These are phyloP conservation scores for Forbesichthys agassizii DNA, from an alignment of 2,113 vertebrate species.

Conservation along the genomic window DNA sequence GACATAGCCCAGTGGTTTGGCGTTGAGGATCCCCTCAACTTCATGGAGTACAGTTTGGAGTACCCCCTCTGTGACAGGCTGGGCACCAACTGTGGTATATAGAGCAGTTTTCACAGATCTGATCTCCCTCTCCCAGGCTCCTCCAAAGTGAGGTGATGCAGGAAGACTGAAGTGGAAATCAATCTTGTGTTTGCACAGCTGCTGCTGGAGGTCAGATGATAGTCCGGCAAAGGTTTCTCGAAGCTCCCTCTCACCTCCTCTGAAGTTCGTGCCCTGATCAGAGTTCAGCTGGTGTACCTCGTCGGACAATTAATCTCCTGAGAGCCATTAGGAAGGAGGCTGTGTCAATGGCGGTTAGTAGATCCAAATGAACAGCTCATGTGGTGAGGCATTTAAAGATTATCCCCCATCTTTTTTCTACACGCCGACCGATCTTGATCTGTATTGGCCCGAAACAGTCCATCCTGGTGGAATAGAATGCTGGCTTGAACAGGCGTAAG, in stretches of 20 bases:
- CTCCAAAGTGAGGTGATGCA: background rate
- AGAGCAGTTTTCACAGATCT: conserved; percentile 2
- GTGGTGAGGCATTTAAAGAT: conserved; percentile 9
- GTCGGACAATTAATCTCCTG: background rate
- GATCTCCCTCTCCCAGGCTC: conserved; percentile 6
- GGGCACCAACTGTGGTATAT: background rate
- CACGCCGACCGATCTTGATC: background rate
- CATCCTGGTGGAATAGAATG: conserved; percentile 8
- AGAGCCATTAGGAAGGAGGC: background rate
- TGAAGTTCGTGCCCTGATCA: conserved; percentile 17
- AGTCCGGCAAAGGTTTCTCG: background rate
- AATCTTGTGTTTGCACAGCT: background rate
- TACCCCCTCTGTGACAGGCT: conserved; percentile 5
- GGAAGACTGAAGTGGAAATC: conserved; percentile 7
- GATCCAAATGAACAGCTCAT: background rate
- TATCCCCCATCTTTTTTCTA: background rate
- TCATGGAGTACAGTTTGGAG: background rate
- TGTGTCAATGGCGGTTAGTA: background rate
- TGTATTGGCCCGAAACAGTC: conserved; percentile 8
- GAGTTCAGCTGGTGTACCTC: conserved; percentile 7
- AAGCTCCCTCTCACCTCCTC: conserved; percentile 5
- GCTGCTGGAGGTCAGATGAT: background rate
- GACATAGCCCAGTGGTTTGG: background rate
- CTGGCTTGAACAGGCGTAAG: conserved; percentile 17
- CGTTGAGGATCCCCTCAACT: background rate